These are phyloP conservation scores for Cinclus cinclus DNA, from an alignment of 2,113 vertebrate genomes.

Conservation along the genomic window DNA sequence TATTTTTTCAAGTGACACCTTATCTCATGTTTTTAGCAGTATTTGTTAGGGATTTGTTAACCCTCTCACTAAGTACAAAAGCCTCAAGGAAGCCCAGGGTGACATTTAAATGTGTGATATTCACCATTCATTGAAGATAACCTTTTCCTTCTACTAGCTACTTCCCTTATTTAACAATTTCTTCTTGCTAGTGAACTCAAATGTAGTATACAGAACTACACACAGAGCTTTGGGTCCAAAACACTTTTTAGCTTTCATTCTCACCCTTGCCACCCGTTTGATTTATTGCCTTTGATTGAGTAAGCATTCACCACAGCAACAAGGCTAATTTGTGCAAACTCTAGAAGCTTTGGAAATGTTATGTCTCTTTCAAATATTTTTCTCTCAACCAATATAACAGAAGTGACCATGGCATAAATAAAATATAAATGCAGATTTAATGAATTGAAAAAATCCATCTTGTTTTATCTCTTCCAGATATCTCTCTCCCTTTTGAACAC, in stretches of 20 bases:
- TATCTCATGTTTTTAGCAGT: not conserved
- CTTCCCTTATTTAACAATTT: not conserved
- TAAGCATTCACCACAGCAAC: not conserved
- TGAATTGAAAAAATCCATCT: not conserved
- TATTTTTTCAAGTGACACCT: not conserved
- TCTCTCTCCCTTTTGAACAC: not conserved
- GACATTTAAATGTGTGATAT: not conserved
- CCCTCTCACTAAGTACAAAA: not conserved
- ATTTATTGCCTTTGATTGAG: not conserved
- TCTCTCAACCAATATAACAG: not conserved
- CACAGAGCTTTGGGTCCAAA: not conserved
- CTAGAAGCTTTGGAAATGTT: not conserved
- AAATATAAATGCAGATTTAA: not conserved
- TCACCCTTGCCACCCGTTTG: not conserved
- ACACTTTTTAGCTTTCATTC: not conserved
- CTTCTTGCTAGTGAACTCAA: not conserved
- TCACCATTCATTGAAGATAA: not conserved
- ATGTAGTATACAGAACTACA: accelerated
- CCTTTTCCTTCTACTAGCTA: not conserved
- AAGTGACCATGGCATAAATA: not conserved
- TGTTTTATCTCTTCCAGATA: not conserved
- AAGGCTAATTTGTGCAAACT: not conserved
- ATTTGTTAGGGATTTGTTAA: not conserved
- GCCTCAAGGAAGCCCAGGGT: not conserved
- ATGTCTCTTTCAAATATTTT: not conserved